phyloP scores from a whole-genome alignment of 1,140 invertebrate species.

The Linepithema humile region DNA sequence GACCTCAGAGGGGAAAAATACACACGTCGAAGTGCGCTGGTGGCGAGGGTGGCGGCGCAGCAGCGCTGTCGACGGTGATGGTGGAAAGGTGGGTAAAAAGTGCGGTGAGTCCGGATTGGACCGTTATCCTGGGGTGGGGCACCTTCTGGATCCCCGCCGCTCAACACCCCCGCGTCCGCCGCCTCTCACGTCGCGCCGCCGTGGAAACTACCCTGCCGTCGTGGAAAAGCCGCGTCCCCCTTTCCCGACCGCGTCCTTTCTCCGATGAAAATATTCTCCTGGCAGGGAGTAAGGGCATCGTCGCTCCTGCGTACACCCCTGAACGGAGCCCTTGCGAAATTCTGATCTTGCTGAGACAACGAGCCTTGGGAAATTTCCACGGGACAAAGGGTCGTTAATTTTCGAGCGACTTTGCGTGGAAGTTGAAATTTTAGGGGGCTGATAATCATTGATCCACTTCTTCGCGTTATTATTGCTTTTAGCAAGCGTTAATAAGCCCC shows the following conservation, averaged over 20 bases:
- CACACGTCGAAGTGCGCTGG: conserved; percentile 76
- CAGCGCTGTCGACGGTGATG: conserved; percentile 58
- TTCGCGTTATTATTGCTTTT: neutral
- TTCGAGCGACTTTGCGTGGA: conserved; percentile 1
- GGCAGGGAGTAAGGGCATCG: conserved; percentile 20
- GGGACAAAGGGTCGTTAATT: conserved; percentile 56
- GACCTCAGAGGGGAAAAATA: conserved; percentile 84
- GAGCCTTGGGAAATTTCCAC: conserved; percentile 55
- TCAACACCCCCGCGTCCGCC: conserved; percentile 18
- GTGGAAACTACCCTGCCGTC: conserved; percentile 51
- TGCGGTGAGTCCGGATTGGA: conserved; percentile 79
- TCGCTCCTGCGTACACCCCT: conserved; percentile 31
- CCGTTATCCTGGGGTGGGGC: conserved; percentile 75
- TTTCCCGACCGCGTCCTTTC: conserved; percentile 20
- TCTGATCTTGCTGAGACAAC: conserved; percentile 61
- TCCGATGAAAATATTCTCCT: conserved; percentile 61
- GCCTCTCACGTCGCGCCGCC: conserved; percentile 52
- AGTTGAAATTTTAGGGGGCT: conserved; percentile 28
- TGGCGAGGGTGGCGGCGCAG: conserved; percentile 71
- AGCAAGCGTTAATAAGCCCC: neutral
- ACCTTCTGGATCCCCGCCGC: conserved; percentile 72
- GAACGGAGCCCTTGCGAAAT: conserved; percentile 56
- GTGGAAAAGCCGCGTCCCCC: conserved; percentile 39
- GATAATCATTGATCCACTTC: neutral
- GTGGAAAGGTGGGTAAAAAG: conserved; percentile 79